These are phyloP conservation scores for Xiphydria camelus DNA, from an alignment of 2,888 invertebrate species.

Conservation along the genomic window DNA sequence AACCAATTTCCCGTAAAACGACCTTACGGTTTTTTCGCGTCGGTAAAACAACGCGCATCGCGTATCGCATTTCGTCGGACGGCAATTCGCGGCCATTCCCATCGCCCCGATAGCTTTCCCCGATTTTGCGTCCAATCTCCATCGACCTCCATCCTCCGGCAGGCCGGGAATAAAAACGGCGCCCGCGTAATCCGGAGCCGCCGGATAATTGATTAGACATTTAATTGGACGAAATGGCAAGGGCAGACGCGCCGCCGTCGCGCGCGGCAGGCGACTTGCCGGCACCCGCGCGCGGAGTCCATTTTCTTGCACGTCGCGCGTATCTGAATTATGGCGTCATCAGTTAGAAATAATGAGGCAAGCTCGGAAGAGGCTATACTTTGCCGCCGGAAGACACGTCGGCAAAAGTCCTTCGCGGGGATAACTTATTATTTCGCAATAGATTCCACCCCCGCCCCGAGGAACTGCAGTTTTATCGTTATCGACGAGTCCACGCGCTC, in stretches of 20 bases:
- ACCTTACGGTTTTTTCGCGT: slow-evolving; percentile 4
- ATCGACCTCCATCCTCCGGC: no score
- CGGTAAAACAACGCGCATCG: no score
- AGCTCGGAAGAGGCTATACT: slow-evolving; percentile 25
- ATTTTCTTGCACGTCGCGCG: slow-evolving; percentile 48
- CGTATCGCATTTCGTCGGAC: no score
- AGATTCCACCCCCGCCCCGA: slow-evolving; percentile 36
- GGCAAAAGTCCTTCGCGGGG: slow-evolving; percentile 41
- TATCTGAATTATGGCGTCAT: slow-evolving; percentile 51
- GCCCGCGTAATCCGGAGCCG: no score
- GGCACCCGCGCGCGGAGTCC: no score
- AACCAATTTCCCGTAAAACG: no score
- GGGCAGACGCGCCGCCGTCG: slow-evolving; percentile 28
- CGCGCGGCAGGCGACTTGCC: no score
- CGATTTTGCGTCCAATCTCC: not conserved
- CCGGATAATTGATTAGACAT: slow-evolving; percentile 41
- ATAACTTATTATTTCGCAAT: slow-evolving; percentile 48
- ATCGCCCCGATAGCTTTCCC: not conserved
- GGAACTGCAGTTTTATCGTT: no score
- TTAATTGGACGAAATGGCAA: slow-evolving; percentile 42
- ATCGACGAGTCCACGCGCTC: no score
- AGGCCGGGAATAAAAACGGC: no score
- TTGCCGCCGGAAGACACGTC: slow-evolving; percentile 32
- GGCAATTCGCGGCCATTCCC: no score
- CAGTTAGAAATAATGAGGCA: slow-evolving; percentile 53